Base-by-base conservation (phyloP, 2,113 vertebrate species). In the Gambusia holbrooki region DNA sequence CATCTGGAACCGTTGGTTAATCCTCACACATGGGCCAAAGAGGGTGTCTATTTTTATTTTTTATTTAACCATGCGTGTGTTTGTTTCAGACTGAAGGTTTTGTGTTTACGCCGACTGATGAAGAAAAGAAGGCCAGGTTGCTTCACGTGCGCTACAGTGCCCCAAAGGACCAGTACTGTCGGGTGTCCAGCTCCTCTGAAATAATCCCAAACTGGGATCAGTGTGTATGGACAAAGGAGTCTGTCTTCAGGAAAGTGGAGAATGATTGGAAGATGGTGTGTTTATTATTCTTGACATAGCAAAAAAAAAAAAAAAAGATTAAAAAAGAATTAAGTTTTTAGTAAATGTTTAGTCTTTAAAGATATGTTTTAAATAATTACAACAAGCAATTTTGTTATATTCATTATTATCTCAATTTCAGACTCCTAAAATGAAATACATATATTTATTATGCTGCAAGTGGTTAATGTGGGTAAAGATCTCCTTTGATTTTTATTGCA, bases 211-310 rank as follows among this genome's bases (percentile, higher is more conserved):
- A 94, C 88, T 99, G 97, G 98, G 95, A 97, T 83, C 88, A 88
- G 60, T 97, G 95, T 58, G 89, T 94, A 76, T 98, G 96, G 96
- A 96, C 80, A 63, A 93, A 88, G 71, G 95, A 97, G 71, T 96
- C 95, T 0, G 45, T 99, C 28, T 96, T 95, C 93, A 96, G 97
- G 83, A 99, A 98, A 88, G 90, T 96, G 83, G 98, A 99, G 89
- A 88, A 87, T 19, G 98, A 98, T 83, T 99, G 98, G 97, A 92
- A 98, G 85, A 99, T 97, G 97, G 97, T 99, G 93, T 76, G 90
- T 73, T 48, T 58, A 19, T 28, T 35, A 35, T n/a, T 48, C 6
- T 70, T 30, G 17, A 11, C 61, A 28, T 22, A 28, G 62, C 19
- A 22, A 54, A n/a, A 25, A 10, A n/a, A n/a, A 25, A 48, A 17